Evolutionary conservation across 2,888 invertebrate species (phyloP), one percentile per base, ranked within the genome.

Genomic region (Melinopterus prodromus): DNA sequence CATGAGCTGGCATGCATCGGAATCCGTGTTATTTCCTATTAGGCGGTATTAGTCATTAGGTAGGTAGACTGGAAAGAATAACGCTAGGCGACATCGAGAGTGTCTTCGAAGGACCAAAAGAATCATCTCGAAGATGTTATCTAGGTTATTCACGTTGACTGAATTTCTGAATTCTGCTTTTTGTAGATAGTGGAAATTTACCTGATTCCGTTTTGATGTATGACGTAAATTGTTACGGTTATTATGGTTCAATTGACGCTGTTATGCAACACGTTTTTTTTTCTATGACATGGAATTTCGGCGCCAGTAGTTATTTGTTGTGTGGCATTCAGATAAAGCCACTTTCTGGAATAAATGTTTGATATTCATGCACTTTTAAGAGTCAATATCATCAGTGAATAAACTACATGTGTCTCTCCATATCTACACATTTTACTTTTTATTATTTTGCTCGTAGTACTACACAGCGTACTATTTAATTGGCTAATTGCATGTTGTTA

Each of bases 401-500:
- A 3, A 53, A 53, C 53, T 53, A 12, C 53, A 53, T 53, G 53
- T 53, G 53, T 9, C 53, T 12, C 53, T 12, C 53, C 53, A 53
- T 53, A 26, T 26, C 26, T 2, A 26, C 26, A 26, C 26, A 26
- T 53, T 3, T 53, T 12, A 53, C 53, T 7, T 53, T 2, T 53
- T 6, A 53, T 53, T 53, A 53, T 53, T 53, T 53, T 53, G 53
- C 53, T 53, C 53, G 53, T 53, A 53, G 53, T 53, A 53, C 53
- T 12, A 12, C 7, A 53, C 53, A 7, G 53, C 53, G 53, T 53
- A 53, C 53, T 53, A 53, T 53, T 53, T 12, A 53, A 53, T 9
- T 53, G 53, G 53, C 53, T 53, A 53, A 53, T 53, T 53, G 53
- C 53, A 53, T 53, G 53, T 53, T 53, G 53, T 53, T 53, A 53